phyloP scores from a whole-genome alignment of 2,113 vertebrate species.

The Copsychus sechellarum region DNA sequence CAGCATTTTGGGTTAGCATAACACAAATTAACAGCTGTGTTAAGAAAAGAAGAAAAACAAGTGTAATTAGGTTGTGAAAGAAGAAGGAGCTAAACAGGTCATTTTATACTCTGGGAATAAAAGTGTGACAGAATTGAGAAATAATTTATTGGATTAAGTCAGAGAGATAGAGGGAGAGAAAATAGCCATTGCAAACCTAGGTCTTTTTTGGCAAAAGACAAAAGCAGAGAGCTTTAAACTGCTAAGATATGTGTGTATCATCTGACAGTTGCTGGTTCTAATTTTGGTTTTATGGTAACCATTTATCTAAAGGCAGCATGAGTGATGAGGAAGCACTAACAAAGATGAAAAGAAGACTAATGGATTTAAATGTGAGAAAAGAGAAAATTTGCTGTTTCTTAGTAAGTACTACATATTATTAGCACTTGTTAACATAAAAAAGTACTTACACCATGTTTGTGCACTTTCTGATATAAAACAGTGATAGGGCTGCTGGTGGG shows the following conservation, averaged over 20 bases:
- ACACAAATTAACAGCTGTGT: neutral
- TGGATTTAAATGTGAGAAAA: neutral
- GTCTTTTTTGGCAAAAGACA: neutral
- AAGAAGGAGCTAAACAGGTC: neutral
- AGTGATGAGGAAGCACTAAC: neutral
- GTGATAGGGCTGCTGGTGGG: neutral
- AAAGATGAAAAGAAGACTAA: neutral
- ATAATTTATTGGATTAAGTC: neutral
- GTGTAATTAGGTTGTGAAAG: neutral
- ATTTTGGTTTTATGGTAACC: neutral
- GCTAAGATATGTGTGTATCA: fast-evolving
- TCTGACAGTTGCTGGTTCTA: neutral
- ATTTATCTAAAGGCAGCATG: neutral
- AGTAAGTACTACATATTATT: neutral
- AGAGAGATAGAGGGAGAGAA: neutral
- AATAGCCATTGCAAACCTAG: neutral
- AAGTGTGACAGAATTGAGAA: neutral
- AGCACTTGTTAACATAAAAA: neutral
- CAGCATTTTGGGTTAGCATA: fast-evolving
- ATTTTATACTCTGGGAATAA: neutral
- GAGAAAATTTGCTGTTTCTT: neutral
- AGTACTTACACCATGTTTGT: neutral
- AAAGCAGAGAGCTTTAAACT: neutral
- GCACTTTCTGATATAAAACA: neutral
- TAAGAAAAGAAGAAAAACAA: neutral